Evolutionary conservation across 64 coral and sea anemone genomes (phyloP), one percentile per base, ranked within the genome.

Genomic region (Porites australiensis): DNA sequence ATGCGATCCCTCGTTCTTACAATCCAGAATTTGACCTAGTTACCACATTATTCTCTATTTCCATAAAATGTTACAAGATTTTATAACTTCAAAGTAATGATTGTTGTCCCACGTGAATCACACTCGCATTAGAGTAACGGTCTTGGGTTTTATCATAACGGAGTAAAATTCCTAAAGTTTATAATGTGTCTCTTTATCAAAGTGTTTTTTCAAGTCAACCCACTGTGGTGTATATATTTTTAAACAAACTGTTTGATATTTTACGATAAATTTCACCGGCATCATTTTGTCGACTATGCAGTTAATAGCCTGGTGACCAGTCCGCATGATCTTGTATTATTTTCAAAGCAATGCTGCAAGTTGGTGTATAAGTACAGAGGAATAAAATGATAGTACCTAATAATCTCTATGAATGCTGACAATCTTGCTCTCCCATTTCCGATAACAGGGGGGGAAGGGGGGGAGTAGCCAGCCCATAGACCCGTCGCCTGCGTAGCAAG

Each of bases 191-290:
- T 84, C 57, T 75, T 75, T 83, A 83, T 48, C 63, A 18, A 84
- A 62, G 68, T 68, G 61, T 67, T 84, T 82, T 79, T 69, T 50
- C 46, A 43, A 68, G 37, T 58, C 57, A 44, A 63, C 55, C 55
- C 78, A 48, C 79, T 65, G 61, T 84, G 81, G 81, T 84, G 81
- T 84, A 84, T 68, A 84, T 84, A 84, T 84, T 84, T 84, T 84
- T 84, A 66, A 78, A 84, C 77, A 79, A 57, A 83, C 81, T 65
- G 58, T 84, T 82, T 65, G 81, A 84, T 84, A 84, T 84, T 84
- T 84, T 84, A 84, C 68, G 81, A 84, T 19, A 69, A 84, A 84
- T 68, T 84, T 84, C 81, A 68, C 81, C 60, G 47, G 47, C 63
- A 50, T 18, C 81, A 19, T 51, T 78, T 18, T 84, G 81, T 64